Percentiles rank a stretch among this genome's conserved stretches.
phyloP scores from a whole-genome alignment of 2,113 vertebrate genomes.

The Australoheros scitulus region DNA sequence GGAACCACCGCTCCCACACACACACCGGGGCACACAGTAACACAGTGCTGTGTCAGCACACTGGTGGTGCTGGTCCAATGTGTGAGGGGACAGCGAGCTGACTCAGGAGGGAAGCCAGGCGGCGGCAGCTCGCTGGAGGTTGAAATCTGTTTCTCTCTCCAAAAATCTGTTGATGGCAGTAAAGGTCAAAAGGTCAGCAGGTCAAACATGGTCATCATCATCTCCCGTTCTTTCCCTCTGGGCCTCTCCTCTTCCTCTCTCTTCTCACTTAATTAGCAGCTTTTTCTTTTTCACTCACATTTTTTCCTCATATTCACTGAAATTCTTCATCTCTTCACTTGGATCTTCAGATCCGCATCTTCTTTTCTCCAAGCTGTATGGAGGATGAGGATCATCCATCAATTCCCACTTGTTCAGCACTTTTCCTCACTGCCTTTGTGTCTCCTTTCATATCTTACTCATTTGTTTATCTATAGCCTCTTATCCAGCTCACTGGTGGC shows the following conservation, averaged over 20 bases:
- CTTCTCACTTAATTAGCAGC: neutral
- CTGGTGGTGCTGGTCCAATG: conserved; percentile 38
- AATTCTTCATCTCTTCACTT: neutral
- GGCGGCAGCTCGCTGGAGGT: neutral
- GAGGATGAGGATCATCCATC: accelerated
- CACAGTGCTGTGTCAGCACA: conserved; percentile 48
- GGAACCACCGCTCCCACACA: conserved; percentile 4
- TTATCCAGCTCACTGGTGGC: neutral
- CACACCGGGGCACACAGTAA: neutral
- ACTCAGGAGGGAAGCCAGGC: conserved; percentile 38
- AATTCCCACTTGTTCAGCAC: neutral
- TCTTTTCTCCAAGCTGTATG: accelerated
- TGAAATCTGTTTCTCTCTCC: neutral
- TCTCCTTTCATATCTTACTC: neutral
- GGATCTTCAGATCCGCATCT: neutral
- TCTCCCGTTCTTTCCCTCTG: neutral
- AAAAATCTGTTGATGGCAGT: neutral
- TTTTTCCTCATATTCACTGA: neutral
- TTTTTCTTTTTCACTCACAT: neutral
- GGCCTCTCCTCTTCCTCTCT: neutral
- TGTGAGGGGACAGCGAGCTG: conserved; percentile 14
- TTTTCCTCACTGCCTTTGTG: neutral
- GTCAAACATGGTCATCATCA: neutral
- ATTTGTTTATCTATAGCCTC: neutral
- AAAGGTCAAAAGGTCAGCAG: conserved; percentile 4